Evolutionary conservation across 2,113 vertebrate genomes (phyloP), one percentile per base, ranked within the genome.

Genomic region (Forbesichthys papilliferus): DNA sequence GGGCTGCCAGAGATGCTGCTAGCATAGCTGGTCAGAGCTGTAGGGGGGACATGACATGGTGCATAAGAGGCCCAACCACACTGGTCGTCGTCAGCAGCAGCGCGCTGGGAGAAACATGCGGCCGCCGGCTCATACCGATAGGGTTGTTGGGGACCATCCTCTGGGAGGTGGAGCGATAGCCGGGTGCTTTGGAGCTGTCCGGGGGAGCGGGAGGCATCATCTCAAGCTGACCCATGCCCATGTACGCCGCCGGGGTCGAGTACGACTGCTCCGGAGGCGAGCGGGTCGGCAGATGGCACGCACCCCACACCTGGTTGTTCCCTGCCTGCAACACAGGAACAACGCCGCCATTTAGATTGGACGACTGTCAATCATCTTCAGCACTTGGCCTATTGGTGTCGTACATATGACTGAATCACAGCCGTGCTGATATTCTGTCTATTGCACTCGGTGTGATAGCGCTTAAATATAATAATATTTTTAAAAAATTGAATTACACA

Each of bases 171-270:
- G 95, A 93, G 84, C 98, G 95, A 88, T 96, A 98, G 62, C 98
- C 98, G 62, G 97, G 97, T 79, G 98, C 97, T 88, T 99, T 99
- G 73, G 96, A 97, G 85, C 91, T 94, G 88, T 98, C 96, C 47
- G 86, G 87, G 52, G 88, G 90, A 47, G 95, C 91, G 51, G 95
- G 91, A 47, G 94, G 91, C 85, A 98, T 95, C 78, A 95, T 91
- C 87, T 99, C 97, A 86, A 98, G 91, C 18, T 98, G 96, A 78
- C 96, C 95, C 80, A 98, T 95, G 80, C 91, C 92, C 85, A 98
- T 93, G 87, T 95, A 98, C 3, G 95, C 90, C 74, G 93, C 93
- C 68, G 94, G 96, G 74, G 93, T 94, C 3, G 94, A 93, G 81
- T 96, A 98, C 51, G 95, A 93, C 71, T 95, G 95, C 85, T 98